These are phyloP conservation scores for Tachysurus fulvidraco DNA, from an alignment of 2,113 vertebrate species.

Conservation along the genomic window DNA sequence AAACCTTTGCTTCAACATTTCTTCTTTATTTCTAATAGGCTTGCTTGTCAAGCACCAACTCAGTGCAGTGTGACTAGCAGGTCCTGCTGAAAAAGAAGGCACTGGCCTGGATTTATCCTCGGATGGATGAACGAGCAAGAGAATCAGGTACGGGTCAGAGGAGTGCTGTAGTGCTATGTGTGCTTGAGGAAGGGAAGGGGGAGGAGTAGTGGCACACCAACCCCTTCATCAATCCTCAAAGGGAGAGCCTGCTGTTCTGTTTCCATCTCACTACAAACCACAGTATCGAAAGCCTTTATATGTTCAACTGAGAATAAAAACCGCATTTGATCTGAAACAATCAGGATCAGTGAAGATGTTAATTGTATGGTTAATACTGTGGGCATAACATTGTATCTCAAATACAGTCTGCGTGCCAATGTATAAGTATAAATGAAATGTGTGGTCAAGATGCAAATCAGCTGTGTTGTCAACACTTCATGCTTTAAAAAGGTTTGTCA, in stretches of 20 bases:
- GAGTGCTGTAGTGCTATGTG: slow-evolving; percentile 21
- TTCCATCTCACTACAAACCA: slow-evolving; percentile 13
- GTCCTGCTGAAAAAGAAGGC: neutral
- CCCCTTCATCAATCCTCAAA: slow-evolving; percentile 33
- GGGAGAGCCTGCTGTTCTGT: slow-evolving; percentile 31
- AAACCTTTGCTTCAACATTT: slow-evolving; percentile 4
- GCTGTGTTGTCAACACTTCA: slow-evolving; percentile 2
- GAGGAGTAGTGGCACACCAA: slow-evolving; percentile 1
- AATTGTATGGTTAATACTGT: slow-evolving; percentile 8
- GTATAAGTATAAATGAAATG: slow-evolving; percentile 17
- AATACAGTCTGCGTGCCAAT: slow-evolving; percentile 7
- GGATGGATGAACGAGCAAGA: slow-evolving; percentile 32
- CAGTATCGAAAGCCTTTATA: slow-evolving; percentile 21
- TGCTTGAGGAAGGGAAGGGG: neutral
- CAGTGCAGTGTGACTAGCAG: slow-evolving; percentile 20
- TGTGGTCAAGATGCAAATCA: slow-evolving; percentile 15
- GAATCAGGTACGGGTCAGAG: slow-evolving; percentile 40
- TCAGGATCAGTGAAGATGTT: slow-evolving; percentile 12
- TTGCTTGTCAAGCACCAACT: slow-evolving; percentile 6
- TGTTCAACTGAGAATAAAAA: slow-evolving; percentile 24
- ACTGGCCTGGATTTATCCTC: slow-evolving; percentile 39
- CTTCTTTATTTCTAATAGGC: neutral
- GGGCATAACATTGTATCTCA: neutral
- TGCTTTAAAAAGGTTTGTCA: slow-evolving; percentile 16
- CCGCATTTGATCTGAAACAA: neutral